These are phyloP conservation scores for Pyrocephalus nanus DNA, from an alignment of 2,797 vertebrate genomes.

Conservation along the genomic window DNA sequence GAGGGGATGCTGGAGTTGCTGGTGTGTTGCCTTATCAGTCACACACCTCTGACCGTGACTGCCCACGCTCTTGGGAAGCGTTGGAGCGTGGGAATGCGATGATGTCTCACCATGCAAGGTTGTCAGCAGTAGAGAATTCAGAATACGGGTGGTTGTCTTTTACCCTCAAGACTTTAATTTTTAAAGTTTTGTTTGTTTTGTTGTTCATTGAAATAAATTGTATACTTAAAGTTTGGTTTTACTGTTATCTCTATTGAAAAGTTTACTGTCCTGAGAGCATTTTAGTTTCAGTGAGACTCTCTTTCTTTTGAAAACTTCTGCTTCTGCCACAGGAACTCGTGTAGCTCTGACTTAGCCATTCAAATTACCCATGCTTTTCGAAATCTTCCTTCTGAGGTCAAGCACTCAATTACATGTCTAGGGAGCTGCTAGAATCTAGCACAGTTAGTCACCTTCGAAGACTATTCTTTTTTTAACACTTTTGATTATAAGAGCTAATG, in stretches of 20 bases:
- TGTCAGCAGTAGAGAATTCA: background rate
- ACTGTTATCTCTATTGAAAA: background rate
- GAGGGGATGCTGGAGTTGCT: background rate
- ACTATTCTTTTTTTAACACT: background rate
- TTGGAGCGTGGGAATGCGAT: accelerated
- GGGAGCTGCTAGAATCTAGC: background rate
- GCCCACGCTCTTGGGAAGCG: accelerated
- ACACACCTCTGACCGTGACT: background rate
- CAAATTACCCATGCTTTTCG: background rate
- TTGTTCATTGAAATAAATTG: background rate
- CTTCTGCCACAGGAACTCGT: background rate
- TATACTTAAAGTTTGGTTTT: background rate
- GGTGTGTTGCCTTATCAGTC: accelerated
- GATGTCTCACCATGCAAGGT: background rate
- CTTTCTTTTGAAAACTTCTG: background rate
- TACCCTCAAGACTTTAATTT: background rate
- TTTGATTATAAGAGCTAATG: background rate
- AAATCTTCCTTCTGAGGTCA: background rate
- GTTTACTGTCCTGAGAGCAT: background rate
- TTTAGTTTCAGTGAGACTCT: background rate
- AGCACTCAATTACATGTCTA: background rate
- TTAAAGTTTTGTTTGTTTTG: background rate
- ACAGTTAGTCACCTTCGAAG: background rate
- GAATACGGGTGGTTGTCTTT: background rate
- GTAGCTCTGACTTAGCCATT: background rate